These are phyloP conservation scores for Odocoileus virginianus DNA, from an alignment of 2,113 vertebrate species.

Conservation along the genomic window DNA sequence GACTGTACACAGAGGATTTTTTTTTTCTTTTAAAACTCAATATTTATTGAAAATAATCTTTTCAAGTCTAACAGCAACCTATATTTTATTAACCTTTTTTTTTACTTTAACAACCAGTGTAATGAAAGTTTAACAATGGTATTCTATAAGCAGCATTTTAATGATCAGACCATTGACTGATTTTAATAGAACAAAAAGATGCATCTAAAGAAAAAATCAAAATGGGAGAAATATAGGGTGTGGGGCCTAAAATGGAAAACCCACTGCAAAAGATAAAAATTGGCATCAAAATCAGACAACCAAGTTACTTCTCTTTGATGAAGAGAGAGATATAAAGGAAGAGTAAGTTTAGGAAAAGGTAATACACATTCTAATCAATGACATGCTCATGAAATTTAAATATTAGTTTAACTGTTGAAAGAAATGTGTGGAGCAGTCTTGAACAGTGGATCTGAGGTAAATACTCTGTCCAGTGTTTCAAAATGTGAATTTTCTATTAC, in stretches of 20 bases:
- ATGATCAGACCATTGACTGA: neutral
- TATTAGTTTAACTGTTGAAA: neutral
- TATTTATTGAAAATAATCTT: neutral
- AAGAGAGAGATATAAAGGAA: neutral
- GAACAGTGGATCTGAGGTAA: neutral
- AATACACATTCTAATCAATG: neutral
- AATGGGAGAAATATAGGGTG: neutral
- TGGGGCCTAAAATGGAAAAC: neutral
- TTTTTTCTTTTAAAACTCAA: neutral
- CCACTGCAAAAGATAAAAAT: neutral
- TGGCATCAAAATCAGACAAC: neutral
- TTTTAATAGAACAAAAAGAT: neutral
- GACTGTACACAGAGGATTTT: neutral
- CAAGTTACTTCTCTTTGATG: neutral
- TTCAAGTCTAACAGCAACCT: neutral
- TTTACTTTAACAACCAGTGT: neutral
- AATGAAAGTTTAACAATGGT: neutral
- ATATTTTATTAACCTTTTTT: neutral
- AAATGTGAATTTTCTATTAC: conserved; percentile 12
- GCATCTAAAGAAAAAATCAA: neutral
- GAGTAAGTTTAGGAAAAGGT: neutral
- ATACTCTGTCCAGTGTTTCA: neutral
- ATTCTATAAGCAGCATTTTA: neutral
- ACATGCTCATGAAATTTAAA: neutral
- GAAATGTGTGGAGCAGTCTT: neutral